Evolutionary conservation across 37 sponge, comb jelly and placozoan species (phyloP).

Genomic region (Lycopodina hypogea): DNA sequence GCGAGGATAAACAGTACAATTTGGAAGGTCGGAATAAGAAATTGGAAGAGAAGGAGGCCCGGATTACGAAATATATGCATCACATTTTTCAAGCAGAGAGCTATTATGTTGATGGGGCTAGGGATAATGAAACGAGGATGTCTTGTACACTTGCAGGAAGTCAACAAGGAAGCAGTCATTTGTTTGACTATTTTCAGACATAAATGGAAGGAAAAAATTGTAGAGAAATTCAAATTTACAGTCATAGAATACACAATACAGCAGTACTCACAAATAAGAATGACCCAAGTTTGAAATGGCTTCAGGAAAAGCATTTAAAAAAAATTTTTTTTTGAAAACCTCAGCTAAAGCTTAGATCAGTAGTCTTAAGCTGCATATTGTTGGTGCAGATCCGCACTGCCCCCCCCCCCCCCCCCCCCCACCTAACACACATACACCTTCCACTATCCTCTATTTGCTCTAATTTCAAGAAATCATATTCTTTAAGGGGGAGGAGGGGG

Average conservation of each 20-base stretch:
- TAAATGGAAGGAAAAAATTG: neutral
- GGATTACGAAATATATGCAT: slow-evolving; percentile 46
- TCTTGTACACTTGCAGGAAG: slow-evolving; percentile 1
- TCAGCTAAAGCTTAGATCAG: no score
- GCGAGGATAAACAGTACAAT: slow-evolving; percentile 60
- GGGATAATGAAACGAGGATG: neutral
- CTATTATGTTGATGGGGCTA: slow-evolving; percentile 31
- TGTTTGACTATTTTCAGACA: neutral
- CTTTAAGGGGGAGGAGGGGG: no score
- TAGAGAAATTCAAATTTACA: neutral
- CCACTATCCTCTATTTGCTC: no score
- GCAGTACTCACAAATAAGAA: no score
- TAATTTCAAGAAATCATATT: no score
- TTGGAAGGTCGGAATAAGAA: slow-evolving; percentile 63
- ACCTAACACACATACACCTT: no score
- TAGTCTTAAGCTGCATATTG: no score
- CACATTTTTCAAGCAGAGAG: slow-evolving; percentile 60
- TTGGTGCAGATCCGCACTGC: no score
- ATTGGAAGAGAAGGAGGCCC: slow-evolving; percentile 69
- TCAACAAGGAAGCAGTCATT: neutral
- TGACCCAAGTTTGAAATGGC: no score
- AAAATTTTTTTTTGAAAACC: no score
- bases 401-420: no score
- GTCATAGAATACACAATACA: neutral
- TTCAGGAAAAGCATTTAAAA: no score